These are phyloP conservation scores for Sciaenops ocellatus DNA, from an alignment of 2,797 vertebrate genomes.

Conservation along the genomic window DNA sequence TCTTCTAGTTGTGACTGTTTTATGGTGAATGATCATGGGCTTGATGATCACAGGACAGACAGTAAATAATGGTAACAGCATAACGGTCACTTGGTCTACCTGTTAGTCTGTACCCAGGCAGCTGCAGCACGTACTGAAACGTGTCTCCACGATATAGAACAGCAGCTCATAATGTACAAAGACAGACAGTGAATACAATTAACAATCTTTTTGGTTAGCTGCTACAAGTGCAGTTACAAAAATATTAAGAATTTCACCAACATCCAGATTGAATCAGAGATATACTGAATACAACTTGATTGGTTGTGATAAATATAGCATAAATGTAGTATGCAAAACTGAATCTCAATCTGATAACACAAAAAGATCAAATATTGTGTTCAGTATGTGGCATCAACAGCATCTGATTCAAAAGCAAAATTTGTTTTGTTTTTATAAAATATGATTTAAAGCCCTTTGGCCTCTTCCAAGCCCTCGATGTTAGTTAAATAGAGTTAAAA, in stretches of 20 bases:
- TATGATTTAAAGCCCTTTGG: no score
- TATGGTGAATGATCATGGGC: background rate
- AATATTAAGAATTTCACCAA: background rate
- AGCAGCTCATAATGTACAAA: constrained; percentile 50
- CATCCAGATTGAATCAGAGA: background rate
- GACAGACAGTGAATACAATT: constrained; percentile 31
- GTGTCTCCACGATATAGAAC: constrained; percentile 52
- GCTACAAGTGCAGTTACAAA: background rate
- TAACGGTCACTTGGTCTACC: constrained; percentile 46
- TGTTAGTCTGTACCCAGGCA: constrained; percentile 55
- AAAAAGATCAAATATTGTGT: no score
- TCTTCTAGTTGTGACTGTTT: background rate
- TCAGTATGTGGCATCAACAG: no score
- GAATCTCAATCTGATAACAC: no score
- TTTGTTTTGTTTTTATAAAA: no score
- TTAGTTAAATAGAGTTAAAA: background rate
- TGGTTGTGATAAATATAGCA: no score
- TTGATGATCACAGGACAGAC: background rate
- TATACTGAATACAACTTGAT: no score
- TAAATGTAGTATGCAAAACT: no score
- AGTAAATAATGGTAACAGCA: background rate
- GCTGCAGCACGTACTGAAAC: constrained; percentile 67
- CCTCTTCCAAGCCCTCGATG: no score
- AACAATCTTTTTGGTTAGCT: background rate
- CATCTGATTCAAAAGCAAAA: no score